Evolutionary conservation across 2,797 vertebrate species (phyloP).

Genomic region (Gila robusta): DNA sequence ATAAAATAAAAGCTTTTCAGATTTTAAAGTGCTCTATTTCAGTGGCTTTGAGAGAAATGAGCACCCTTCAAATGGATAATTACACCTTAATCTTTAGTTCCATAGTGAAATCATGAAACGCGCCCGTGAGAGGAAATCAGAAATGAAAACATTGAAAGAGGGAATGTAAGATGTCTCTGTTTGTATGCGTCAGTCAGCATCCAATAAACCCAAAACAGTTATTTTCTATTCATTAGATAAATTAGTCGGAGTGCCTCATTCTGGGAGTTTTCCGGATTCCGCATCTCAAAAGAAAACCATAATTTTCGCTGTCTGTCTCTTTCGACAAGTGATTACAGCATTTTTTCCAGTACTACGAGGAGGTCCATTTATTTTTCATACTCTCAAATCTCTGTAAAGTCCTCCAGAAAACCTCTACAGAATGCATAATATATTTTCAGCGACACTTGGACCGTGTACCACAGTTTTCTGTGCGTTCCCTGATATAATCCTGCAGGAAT

Average conservation of each 20-base stretch:
- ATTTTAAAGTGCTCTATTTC: constrained; percentile 22
- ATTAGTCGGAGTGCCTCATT: constrained; percentile 54
- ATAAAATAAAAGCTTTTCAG: constrained; percentile 20
- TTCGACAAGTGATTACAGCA: constrained; percentile 6
- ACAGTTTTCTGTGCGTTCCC: not conserved
- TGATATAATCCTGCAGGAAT: not conserved
- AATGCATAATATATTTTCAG: not conserved
- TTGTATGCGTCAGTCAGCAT: constrained; percentile 45
- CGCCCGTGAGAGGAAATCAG: constrained; percentile 39
- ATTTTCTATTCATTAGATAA: constrained; percentile 64
- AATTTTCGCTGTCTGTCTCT: constrained; percentile 61
- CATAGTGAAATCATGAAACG: constrained; percentile 51
- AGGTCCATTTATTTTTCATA: constrained; percentile 61
- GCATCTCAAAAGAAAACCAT: constrained; percentile 63
- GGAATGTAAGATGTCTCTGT: constrained; percentile 34
- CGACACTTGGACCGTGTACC: not conserved
- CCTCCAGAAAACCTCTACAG: not conserved
- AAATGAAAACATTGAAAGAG: constrained; percentile 48
- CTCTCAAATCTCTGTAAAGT: constrained; percentile 58
- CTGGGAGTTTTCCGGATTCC: constrained; percentile 63
- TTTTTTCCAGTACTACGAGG: constrained; percentile 42
- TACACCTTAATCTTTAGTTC: constrained; percentile 45
- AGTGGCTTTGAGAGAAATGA: constrained; percentile 21
- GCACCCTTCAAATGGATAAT: constrained; percentile 43
- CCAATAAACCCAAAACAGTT: constrained; percentile 58